Evolutionary conservation across 2,888 invertebrate species (phyloP), one percentile per base, ranked within the genome.

Genomic region (Diogma glabrata): DNA sequence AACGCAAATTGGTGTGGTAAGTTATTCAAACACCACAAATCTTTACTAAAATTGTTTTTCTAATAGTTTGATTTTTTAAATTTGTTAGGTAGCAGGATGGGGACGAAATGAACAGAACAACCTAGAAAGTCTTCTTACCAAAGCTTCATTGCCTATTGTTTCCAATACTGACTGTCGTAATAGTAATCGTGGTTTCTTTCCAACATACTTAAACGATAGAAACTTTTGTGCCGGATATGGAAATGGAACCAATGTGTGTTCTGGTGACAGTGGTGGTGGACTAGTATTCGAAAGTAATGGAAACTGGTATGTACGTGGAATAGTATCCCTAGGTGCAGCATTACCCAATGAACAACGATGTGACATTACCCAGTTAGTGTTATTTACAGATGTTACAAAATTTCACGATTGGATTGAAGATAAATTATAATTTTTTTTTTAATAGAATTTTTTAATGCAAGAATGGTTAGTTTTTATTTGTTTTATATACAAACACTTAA

Each of bases 301-400:
- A 7, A 24, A 22, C 3, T 52, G 38, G 47, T 52, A 52, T 28
- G 33, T 52, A 22, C 26, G 52, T 20, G 52, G 52, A 14, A 26
- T 49, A 3, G 24, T 52, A 0, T 40, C 38, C 4, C 17, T 43
- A 7, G 47, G 47, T 5, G 12, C 49, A 2, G 14, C 24, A 16
- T 48, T 49, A 33, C 40, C 19, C 2, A 24, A 20, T 47, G n/a
- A 14, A 14, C 48, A 52, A 7, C n/a, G 16, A 8, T 52, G 52
- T 17, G 49, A 40, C 7, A 28, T 28, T 4, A 14, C 24, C 3
- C 24, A 49, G 6, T 49, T 43, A 19, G 52, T 36, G 2, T 22
- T 49, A 5, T 49, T 52, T 23, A 52, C 52, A 3, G 48, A 48
- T 49, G 43, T 43, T n/a, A 23, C 49, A 7, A 14, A 16, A n/a